Conservation (phyloP, 1,140 invertebrate species). For the Trichonephila clavipes region DNA sequence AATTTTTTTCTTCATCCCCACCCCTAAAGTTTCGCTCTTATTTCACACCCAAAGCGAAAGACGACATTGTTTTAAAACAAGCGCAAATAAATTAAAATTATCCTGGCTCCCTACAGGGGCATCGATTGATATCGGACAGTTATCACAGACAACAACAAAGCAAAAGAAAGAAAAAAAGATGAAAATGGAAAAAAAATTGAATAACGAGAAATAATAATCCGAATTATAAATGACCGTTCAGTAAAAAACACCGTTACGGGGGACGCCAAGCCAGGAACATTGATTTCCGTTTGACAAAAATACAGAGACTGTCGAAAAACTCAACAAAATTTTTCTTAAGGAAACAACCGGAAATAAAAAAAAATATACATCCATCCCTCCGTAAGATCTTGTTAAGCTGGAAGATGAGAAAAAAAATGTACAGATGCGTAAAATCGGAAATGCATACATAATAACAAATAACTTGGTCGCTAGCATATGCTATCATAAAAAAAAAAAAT, state of each 20-base stretch:
- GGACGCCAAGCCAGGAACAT: conserved; percentile 38
- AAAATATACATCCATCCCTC: background rate
- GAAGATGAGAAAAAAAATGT: conserved; percentile 20
- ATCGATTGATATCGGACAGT: conserved; percentile 58
- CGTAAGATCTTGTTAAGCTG: background rate
- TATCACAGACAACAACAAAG: background rate
- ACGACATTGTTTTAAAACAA: conserved; percentile 63
- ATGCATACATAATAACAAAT: conserved; percentile 76
- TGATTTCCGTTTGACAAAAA: conserved; percentile 69
- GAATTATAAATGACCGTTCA: conserved; percentile 67
- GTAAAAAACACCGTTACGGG: conserved; percentile 55
- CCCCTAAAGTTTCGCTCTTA: background rate
- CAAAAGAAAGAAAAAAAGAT: background rate
- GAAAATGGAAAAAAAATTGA: background rate
- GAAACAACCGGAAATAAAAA: background rate
- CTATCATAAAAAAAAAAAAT: conserved; percentile 32
- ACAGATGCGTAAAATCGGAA: conserved; percentile 68
- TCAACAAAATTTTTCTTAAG: background rate
- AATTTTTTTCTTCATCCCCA: conserved; percentile 31
- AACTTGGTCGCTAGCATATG: conserved; percentile 51
- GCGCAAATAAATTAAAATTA: conserved; percentile 54
- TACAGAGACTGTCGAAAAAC: conserved; percentile 52
- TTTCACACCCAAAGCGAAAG: background rate
- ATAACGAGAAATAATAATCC: conserved; percentile 41
- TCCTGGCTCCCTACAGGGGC: background rate